Evolutionary conservation across 2,113 vertebrate genomes (phyloP), one percentile per base, ranked within the genome.

Genomic region (Trematomus loennbergii): DNA sequence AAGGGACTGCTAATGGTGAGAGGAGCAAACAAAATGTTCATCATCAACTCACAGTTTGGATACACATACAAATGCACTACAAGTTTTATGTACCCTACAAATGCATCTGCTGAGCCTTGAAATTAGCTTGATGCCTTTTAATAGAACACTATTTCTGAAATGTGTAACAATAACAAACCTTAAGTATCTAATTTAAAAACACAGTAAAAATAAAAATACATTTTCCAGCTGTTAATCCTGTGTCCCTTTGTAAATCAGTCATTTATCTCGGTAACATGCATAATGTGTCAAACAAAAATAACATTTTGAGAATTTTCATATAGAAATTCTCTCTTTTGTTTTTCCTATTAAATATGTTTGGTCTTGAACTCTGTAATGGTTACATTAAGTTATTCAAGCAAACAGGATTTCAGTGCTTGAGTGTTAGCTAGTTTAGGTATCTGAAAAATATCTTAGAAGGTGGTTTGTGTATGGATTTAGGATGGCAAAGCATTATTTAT

Each of bases 1-100:
- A 99, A 99, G 94, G 98, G 98, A 58, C 96, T 99, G 86, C 97
- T 99, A 69, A 99, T 99, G 98, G 98, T 99, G 95, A 95, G 97
- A 94, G 63, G 76, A 81, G 77, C 78, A 20, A 10, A 46, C 78
- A 29, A 40, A 40, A 40, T 40, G 36, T 68, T 85, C 4, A 57
- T 63, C 59, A 52, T 60, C 22, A 12, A n/a, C 55, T 25, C 58
- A 36, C 52, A 49, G 53, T 61, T 18, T 69, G 67, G 12, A 69
- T 25, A 52, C 33, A 45, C 45, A 46, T 36, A 58, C 53, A 60
- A 45, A 22, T 46, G 66, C 65, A 72, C 46, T 54, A 46, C 48
- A 43, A 43, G 66, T 48, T 11, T 4, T 18, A 3, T 49, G 13
- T 2, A 72, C 29, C 29, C 29, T 29, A 29, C 22, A 53, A 72